Evolutionary conservation across 1,140 invertebrate genomes (phyloP).

Genomic region (Pseudomyrmex dendroicus): DNA sequence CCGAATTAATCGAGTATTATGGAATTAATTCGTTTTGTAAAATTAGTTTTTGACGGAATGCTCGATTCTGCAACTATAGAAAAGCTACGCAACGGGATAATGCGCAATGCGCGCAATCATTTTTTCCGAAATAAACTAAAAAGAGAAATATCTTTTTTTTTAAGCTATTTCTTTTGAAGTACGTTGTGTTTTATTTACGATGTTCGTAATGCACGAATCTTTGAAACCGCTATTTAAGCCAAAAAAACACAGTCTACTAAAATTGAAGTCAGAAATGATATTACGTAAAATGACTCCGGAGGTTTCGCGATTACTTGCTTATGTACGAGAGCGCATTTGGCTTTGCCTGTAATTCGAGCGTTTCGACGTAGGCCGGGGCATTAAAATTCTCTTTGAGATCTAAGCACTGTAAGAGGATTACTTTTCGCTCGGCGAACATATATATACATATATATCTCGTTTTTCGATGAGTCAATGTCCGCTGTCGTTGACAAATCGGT

Average conservation of each 20-base stretch:
- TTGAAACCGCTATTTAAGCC: not conserved
- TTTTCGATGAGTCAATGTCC: conserved; percentile 21
- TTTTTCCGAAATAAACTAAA: too few relatives aligned
- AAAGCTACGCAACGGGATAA: not conserved
- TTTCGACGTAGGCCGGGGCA: conserved; percentile 21
- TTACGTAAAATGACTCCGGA: conserved; percentile 27
- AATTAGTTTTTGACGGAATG: not conserved
- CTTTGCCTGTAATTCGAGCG: conserved; percentile 29
- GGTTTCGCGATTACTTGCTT: not conserved
- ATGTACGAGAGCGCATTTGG: conserved; percentile 44
- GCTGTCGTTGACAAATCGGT: not conserved
- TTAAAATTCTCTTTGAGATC: conserved; percentile 54
- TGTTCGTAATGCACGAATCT: not conserved
- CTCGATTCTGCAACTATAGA: not conserved
- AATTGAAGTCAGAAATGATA: conserved; percentile 7
- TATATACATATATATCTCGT: not conserved
- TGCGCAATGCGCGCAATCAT: too few relatives aligned
- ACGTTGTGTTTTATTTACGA: too few relatives aligned
- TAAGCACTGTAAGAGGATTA: conserved; percentile 49
- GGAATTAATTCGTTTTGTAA: not conserved
- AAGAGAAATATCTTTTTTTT: too few relatives aligned
- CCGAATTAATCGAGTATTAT: too few relatives aligned
- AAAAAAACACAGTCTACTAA: not conserved
- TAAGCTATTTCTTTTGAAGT: too few relatives aligned
- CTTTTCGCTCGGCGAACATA: conserved; percentile 12